Conservation (phyloP, 2,797 vertebrate species). For the Lepidocolaptes lacrymiger region DNA sequence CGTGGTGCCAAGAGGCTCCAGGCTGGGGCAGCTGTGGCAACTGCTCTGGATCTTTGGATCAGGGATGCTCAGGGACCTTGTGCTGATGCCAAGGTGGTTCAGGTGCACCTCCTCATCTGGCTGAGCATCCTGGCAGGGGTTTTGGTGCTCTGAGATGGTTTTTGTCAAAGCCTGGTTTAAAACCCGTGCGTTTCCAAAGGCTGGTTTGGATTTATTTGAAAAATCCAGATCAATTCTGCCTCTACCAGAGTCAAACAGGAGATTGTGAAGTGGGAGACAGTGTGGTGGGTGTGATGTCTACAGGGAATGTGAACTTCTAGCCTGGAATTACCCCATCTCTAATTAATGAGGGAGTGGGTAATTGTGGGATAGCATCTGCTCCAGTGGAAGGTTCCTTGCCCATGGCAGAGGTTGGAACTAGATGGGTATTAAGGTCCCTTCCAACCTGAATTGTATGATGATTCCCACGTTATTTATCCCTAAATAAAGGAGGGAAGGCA, state of each 20-base stretch:
- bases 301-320: not conserved
- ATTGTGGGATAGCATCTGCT: no score
- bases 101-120: no score
- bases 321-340: not conserved
- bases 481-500: not conserved
- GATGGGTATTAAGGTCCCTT: not conserved
- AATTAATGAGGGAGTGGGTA: not conserved
- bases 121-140: not conserved
- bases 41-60: fast-evolving
- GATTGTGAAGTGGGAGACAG: not conserved
- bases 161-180: not conserved
- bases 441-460: not conserved
- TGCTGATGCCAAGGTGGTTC: fast-evolving
- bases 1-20: not conserved
- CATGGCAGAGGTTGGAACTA: not conserved
- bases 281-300: not conserved
- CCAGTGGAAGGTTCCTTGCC: not conserved
- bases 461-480: not conserved
- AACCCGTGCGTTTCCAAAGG: fast-evolving
- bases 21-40: fast-evolving
- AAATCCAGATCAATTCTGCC: not conserved
- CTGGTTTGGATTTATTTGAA: not conserved
- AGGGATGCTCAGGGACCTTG: not conserved
- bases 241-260: not conserved
- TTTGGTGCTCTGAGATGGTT: not conserved